Percentiles rank a stretch among this genome's conserved stretches.
Conservation (phyloP, 2,888 invertebrate species). For the Tricholauxania praeusta region DNA sequence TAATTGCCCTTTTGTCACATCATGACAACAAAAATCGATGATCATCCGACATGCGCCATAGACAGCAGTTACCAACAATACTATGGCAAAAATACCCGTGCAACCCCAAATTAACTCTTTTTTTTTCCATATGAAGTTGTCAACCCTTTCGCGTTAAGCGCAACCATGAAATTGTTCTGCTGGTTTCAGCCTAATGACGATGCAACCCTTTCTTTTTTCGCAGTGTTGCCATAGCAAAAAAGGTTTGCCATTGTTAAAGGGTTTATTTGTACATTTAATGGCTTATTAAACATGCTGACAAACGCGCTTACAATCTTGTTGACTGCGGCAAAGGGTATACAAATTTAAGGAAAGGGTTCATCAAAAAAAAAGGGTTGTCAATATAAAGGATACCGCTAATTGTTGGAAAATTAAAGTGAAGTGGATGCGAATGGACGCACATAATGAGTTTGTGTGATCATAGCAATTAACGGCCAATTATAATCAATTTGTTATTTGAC, state of each 20-base stretch:
- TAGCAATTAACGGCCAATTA: constrained; percentile 21
- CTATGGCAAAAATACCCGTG: too few relatives aligned
- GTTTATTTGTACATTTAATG: constrained; percentile 9
- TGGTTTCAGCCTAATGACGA: neutral
- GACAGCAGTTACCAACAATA: too few relatives aligned
- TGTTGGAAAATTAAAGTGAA: constrained; percentile 30
- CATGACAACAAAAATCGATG: too few relatives aligned
- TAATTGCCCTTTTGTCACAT: too few relatives aligned
- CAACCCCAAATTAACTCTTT: too few relatives aligned
- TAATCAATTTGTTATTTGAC: constrained; percentile 21
- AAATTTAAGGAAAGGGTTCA: neutral
- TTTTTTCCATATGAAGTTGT: neutral
- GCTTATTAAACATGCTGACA: neutral
- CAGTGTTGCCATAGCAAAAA: neutral
- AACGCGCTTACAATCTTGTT: too few relatives aligned
- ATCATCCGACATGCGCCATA: too few relatives aligned
- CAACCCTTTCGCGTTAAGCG: neutral
- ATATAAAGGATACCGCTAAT: constrained; percentile 28
- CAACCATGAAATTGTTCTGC: too few relatives aligned
- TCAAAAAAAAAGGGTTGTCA: constrained; percentile 7
- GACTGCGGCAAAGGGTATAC: too few relatives aligned
- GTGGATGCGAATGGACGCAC: neutral
- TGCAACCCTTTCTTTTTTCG: neutral
- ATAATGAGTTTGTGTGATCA: constrained; percentile 1
- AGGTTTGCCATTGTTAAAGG: neutral